Conservation (phyloP, 1,140 invertebrate genomes). For the Leptestheria dahalacensis region DNA sequence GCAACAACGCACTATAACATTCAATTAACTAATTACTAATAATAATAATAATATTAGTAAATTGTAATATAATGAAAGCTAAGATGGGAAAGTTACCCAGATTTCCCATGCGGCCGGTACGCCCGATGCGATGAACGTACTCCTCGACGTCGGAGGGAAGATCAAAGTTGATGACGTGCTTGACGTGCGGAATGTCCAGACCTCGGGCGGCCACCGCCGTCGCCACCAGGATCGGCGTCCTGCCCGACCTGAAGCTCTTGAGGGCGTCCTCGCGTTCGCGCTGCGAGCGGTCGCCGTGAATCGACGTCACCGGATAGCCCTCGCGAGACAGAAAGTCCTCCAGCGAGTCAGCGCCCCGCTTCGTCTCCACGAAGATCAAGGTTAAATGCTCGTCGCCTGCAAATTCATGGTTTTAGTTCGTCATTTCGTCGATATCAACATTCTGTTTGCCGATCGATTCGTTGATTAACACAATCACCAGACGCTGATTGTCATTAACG, state of each 20-base stretch:
- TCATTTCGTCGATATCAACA: no score
- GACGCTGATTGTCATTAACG: no score
- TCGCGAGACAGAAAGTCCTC: slow-evolving; percentile 77
- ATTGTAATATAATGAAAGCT: no score
- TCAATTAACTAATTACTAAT: no score
- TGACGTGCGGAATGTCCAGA: slow-evolving; percentile 94
- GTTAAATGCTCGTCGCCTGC: slow-evolving; percentile 53
- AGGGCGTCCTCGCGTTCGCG: slow-evolving; percentile 90
- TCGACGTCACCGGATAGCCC: slow-evolving; percentile 91
- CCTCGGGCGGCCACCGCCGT: slow-evolving; percentile 94
- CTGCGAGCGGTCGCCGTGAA: slow-evolving; percentile 94
- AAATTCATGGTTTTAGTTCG: no score
- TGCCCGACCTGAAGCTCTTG: slow-evolving; percentile 73
- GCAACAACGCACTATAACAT: no score
- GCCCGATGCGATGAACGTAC: slow-evolving; percentile 92
- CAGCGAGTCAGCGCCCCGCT: slow-evolving; percentile 90
- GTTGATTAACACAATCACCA: no score
- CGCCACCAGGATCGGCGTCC: slow-evolving; percentile 88
- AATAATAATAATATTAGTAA: no score
- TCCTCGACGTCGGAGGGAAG: slow-evolving; percentile 90
- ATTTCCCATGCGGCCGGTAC: slow-evolving; percentile 91
- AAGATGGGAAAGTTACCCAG: no score
- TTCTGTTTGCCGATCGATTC: no score
- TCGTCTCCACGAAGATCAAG: slow-evolving; percentile 96
- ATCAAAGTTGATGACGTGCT: slow-evolving; percentile 94